Evolutionary conservation across 2,888 invertebrate species (phyloP), one percentile per base, ranked within the genome.

Genomic region (Nemapogon koenigi): DNA sequence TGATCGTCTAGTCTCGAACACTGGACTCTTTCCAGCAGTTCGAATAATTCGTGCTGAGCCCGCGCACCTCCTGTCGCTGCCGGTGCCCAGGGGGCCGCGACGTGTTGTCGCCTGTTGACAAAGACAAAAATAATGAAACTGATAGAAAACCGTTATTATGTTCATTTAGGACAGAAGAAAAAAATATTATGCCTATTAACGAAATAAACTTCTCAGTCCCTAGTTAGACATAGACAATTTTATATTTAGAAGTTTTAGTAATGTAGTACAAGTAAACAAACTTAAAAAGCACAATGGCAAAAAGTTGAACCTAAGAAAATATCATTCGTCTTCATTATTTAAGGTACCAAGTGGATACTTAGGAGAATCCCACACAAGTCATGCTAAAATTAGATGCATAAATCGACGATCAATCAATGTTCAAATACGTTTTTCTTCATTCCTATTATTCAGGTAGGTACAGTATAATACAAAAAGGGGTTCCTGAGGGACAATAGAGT

Each of bases 1-100:
- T 98, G 97, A 82, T 97, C 97, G 67, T 98, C 96, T 60, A 97
- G 81, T 45, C 97, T 86, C 52, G 93, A 93, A 81, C 94, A 91
- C 75, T 97, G 97, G 50, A 95, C 91, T 60, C 92, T 86, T 72
- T 97, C 96, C 61, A 98, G 83, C 55, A 97, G 81, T 69, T 96
- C 95, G 71, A 97, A 95, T 52, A 97, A 84, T 73, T 96, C 96
- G 64, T 86, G 83, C 49, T 81, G 80, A 39, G 81, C 78, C 44
- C 80, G 72, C 70, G 82, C 56, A 76, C 82, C 64, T 46, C 75
- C 72, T 59, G 81, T 49, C 55, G 56, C 43, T 54, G 76, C 62
- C 53, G 82, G 66, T 59, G 81, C 69, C 79, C 79, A 78, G 62
- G 79, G 75, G 64, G 78, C 62, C 56, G 79, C 60, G 61, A 80